Evolutionary conservation across 2,797 vertebrate genomes (phyloP).

Genomic region (Crax fasciolata): DNA sequence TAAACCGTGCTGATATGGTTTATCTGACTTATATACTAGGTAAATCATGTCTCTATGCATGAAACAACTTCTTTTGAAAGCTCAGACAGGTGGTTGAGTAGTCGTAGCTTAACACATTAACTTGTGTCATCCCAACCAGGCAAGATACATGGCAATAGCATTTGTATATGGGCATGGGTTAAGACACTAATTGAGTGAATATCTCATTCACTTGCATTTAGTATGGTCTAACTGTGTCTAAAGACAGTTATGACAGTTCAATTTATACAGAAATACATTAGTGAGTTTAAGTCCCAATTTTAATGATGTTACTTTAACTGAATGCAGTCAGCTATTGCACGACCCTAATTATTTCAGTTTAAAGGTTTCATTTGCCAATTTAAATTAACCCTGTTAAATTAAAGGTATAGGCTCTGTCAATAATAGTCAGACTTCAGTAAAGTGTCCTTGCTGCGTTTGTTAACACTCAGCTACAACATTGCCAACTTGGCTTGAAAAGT

Average conservation of each 20-base stretch:
- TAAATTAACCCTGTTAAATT: constrained; percentile 52
- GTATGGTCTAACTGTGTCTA: neutral
- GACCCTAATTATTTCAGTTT: neutral
- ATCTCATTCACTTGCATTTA: neutral
- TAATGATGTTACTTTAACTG: neutral
- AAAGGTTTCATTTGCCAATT: constrained; percentile 58
- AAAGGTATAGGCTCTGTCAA: constrained; percentile 46
- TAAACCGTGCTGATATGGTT: neutral
- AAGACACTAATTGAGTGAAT: neutral
- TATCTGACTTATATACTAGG: neutral
- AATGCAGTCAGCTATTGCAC: neutral
- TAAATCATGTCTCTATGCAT: neutral
- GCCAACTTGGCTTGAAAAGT: neutral
- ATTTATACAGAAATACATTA: neutral
- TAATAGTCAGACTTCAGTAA: constrained; percentile 29
- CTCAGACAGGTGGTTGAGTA: neutral
- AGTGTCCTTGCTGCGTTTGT: neutral
- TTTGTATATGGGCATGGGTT: neutral
- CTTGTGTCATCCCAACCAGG: neutral
- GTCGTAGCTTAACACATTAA: neutral
- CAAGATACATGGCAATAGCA: neutral
- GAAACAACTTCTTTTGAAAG: neutral
- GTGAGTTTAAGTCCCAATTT: neutral
- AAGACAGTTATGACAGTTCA: neutral
- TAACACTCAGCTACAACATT: neutral